Conservation (phyloP, 2,888 invertebrate genomes). For the Synanthedon myopaeformis region DNA sequence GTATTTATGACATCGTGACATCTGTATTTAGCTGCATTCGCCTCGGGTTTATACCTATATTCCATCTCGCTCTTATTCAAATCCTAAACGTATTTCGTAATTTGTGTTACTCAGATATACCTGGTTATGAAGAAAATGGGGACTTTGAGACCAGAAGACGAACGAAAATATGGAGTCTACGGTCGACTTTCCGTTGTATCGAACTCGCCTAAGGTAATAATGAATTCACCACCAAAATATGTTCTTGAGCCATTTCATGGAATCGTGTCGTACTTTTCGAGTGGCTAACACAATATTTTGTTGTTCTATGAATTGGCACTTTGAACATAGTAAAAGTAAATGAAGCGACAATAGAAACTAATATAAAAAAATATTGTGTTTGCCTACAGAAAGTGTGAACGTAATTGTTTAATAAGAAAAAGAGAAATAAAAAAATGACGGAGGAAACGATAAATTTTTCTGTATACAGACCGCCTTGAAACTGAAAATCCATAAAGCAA, state of each 20-base stretch:
- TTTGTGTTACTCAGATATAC: constrained; percentile 56
- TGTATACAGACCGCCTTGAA: constrained; percentile 42
- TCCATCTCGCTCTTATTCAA: no score
- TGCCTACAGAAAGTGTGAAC: constrained; percentile 55
- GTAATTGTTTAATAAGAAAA: constrained; percentile 28
- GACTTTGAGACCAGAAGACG: constrained; percentile 73
- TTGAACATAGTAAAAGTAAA: constrained; percentile 23
- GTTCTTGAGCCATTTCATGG: constrained; percentile 40
- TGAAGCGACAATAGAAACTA: constrained; percentile 4
- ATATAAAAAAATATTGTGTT: constrained; percentile 35
- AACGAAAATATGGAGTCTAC: constrained; percentile 74
- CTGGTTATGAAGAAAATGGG: constrained; percentile 77
- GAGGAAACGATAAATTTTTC: constrained; percentile 46
- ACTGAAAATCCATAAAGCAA: constrained; percentile 23
- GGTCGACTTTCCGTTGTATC: constrained; percentile 55
- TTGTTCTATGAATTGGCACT: constrained; percentile 33
- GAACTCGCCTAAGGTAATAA: constrained; percentile 41
- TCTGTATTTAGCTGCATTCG: no score
- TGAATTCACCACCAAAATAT: constrained; percentile 8
- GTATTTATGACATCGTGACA: constrained; percentile 23
- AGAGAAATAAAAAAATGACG: constrained; percentile 37
- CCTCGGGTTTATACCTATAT: no score
- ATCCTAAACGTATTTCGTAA: neutral
- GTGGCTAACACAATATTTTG: constrained; percentile 39
- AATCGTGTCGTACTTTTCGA: constrained; percentile 10